These are phyloP conservation scores for Cettia cetti DNA, from an alignment of 2,113 vertebrate genomes.

Conservation along the genomic window DNA sequence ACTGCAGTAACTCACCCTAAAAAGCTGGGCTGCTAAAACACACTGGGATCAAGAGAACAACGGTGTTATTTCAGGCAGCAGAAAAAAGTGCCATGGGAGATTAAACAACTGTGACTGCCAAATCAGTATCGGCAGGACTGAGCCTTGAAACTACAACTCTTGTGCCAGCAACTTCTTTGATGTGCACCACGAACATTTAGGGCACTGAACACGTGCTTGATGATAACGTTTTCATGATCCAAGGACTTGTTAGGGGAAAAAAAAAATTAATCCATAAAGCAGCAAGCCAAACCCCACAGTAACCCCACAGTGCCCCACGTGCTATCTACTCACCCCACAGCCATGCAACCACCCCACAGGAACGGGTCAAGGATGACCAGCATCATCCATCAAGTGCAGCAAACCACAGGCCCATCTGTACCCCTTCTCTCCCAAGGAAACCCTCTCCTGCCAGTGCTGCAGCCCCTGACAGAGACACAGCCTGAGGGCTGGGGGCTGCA, in stretches of 20 bases:
- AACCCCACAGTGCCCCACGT: not conserved
- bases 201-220: not conserved
- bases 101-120: constrained; percentile 16
- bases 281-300: not conserved
- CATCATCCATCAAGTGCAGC: not conserved
- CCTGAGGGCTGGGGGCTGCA: not conserved
- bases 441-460: not conserved
- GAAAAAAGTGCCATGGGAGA: constrained; percentile 24
- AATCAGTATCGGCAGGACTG: constrained; percentile 19
- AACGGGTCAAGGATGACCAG: not conserved
- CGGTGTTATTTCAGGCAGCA: not conserved
- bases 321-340: not conserved
- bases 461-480: not conserved
- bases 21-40: not conserved
- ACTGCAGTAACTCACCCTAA: not conserved
- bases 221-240: not conserved
- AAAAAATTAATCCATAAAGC: not conserved
- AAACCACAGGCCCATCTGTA: not conserved
- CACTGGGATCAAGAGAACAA: not conserved
- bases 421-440: not conserved
- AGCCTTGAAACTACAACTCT: constrained; percentile 38
- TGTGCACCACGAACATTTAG: not conserved
- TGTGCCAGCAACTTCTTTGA: constrained; percentile 42
- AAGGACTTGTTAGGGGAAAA: not conserved
- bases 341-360: not conserved